These are phyloP conservation scores for Macrosiphum euphorbiae DNA, from an alignment of 2,888 invertebrate species.

Conservation along the genomic window DNA sequence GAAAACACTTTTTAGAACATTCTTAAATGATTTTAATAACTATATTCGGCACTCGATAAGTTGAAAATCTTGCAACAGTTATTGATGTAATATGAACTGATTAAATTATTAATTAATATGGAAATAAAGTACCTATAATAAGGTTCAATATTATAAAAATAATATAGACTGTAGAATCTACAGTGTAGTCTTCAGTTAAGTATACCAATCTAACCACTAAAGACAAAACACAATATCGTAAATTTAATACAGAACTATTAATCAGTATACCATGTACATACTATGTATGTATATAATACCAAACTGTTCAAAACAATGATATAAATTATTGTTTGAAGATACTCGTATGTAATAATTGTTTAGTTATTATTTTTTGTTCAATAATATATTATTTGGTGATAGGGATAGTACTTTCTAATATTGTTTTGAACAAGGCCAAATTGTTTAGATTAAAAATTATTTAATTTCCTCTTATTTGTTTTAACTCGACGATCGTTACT, in stretches of 20 bases:
- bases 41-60: not conserved
- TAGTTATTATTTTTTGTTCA: not conserved
- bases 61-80: not conserved
- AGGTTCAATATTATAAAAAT: not conserved
- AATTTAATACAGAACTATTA: too few relatives aligned
- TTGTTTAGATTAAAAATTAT: slow-evolving; percentile 19
- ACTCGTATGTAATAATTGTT: not conserved
- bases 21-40: not conserved
- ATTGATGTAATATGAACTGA: not conserved
- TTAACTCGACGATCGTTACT: slow-evolving; percentile 9
- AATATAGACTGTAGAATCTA: not conserved
- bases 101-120: not conserved
- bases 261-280: not conserved
- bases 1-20: not conserved
- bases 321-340: not conserved
- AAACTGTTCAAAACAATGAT: not conserved
- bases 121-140: not conserved
- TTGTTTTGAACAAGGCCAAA: slow-evolving; percentile 24
- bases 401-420: slow-evolving; percentile 36
- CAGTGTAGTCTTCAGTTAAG: not conserved
- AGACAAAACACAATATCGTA: not conserved
- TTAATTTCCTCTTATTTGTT: slow-evolving; percentile 45
- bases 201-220: not conserved
- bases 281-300: not conserved
- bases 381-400: not conserved